Conservation (phyloP, 2,113 vertebrate genomes). For the Aptenodytes forsteri region DNA sequence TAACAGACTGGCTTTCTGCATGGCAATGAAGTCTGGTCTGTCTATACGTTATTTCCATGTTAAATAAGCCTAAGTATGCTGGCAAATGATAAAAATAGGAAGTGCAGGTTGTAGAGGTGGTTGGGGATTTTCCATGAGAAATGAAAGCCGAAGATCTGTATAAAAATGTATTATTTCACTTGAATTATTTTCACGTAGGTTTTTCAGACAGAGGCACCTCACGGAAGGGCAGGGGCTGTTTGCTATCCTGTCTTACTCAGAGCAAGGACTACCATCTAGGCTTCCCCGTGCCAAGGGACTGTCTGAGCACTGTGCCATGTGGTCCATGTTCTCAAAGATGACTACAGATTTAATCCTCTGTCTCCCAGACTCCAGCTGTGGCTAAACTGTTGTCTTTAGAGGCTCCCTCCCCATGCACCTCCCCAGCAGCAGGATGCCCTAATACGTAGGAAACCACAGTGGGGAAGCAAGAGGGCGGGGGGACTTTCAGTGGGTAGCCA, state of each 20-base stretch:
- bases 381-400: background rate
- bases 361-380: background rate
- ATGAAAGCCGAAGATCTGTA: background rate
- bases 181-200: background rate
- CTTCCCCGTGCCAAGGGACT: background rate
- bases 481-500: background rate
- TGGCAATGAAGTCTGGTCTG: background rate
- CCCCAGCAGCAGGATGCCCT: background rate
- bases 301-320: background rate
- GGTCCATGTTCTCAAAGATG: background rate
- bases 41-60: background rate
- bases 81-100: conserved; percentile 11
- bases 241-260: background rate
- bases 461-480: background rate
- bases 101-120: background rate
- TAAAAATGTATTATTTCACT: conserved; percentile 11
- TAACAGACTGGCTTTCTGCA: background rate
- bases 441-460: background rate
- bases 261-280: background rate
- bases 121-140: conserved; percentile 38
- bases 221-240: background rate
- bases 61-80: background rate
- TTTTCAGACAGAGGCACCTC: background rate
- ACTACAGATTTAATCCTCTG: background rate
- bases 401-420: background rate